Evolutionary conservation across 2,888 invertebrate genomes (phyloP).

Genomic region (Antitype chi): DNA sequence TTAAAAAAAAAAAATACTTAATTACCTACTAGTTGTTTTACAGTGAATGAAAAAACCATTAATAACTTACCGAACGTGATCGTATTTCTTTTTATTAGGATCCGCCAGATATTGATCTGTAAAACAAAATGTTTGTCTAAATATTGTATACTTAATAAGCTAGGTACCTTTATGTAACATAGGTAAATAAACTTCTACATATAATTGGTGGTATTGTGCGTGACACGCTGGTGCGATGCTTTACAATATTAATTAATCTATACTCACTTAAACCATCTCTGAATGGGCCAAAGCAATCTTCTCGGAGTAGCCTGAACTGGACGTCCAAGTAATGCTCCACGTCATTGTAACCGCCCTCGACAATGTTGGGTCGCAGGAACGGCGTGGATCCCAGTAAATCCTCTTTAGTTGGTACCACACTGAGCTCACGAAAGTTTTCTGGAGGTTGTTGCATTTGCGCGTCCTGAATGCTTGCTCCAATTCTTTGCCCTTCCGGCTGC

Average conservation of each 20-base stretch:
- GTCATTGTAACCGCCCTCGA: constrained; percentile 91
- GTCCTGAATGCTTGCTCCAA: neutral
- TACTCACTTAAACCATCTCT: constrained; percentile 91
- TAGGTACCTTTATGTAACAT: neutral
- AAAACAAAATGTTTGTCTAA: constrained; percentile 8
- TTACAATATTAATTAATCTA: neutral
- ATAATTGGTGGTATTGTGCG: too few species aligned
- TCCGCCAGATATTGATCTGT: constrained; percentile 78
- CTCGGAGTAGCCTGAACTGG: constrained; percentile 94
- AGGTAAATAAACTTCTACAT: neutral
- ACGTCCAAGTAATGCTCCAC: constrained; percentile 94
- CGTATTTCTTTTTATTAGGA: constrained; percentile 76
- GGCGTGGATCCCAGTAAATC: constrained; percentile 76
- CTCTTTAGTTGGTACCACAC: constrained; percentile 76
- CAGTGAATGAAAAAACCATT: neutral
- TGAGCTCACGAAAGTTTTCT: constrained; percentile 80
- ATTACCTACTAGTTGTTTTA: neutral
- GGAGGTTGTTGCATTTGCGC: constrained; percentile 73
- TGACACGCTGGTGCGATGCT: neutral
- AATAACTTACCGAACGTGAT: constrained; percentile 81
- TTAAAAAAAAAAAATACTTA: neutral
- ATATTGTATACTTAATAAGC: too few species aligned
- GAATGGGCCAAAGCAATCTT: constrained; percentile 95
- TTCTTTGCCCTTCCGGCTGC: constrained; percentile 24
- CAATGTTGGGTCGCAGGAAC: constrained; percentile 88